Evolutionary conservation across 2,888 invertebrate genomes (phyloP).

Genomic region (Lasioglossum villosulum): DNA sequence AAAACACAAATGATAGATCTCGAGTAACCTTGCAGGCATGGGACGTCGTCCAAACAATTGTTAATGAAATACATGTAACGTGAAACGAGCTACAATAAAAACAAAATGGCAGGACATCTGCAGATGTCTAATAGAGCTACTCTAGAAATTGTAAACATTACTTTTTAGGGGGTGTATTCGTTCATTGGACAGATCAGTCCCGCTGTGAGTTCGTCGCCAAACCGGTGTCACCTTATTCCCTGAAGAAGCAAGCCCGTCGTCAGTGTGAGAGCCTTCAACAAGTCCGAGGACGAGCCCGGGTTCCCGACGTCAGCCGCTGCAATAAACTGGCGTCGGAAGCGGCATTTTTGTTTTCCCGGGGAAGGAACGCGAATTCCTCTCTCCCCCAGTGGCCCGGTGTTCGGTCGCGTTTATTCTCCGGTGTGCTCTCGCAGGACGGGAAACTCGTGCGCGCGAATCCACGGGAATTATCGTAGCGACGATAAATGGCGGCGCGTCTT

Average conservation of each 20-base stretch:
- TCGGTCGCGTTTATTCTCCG: conserved; percentile 41
- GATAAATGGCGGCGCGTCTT: conserved; percentile 70
- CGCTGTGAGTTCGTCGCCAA: too few species aligned
- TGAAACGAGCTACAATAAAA: too few species aligned
- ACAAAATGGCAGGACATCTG: too few species aligned
- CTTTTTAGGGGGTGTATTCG: too few species aligned
- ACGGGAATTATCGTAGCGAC: conserved; percentile 69
- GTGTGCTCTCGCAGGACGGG: conserved; percentile 49
- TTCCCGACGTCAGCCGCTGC: not conserved
- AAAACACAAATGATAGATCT: too few species aligned
- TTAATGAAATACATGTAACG: too few species aligned
- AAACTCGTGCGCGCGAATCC: conserved; percentile 69
- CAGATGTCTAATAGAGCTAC: too few species aligned
- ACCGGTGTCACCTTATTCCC: not conserved
- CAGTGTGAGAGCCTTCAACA: not conserved
- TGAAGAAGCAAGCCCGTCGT: not conserved
- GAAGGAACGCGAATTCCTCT: conserved; percentile 36
- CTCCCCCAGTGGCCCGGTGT: not conserved
- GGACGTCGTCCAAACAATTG: too few species aligned
- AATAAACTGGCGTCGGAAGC: not conserved
- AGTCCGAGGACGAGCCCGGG: not conserved
- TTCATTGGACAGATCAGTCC: too few species aligned
- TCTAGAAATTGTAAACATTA: too few species aligned
- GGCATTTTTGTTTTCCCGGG: conserved; percentile 25
- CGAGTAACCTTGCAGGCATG: too few species aligned